Conservation (phyloP, 2,888 invertebrate genomes). For the Scrobipalpa atriplicella region DNA sequence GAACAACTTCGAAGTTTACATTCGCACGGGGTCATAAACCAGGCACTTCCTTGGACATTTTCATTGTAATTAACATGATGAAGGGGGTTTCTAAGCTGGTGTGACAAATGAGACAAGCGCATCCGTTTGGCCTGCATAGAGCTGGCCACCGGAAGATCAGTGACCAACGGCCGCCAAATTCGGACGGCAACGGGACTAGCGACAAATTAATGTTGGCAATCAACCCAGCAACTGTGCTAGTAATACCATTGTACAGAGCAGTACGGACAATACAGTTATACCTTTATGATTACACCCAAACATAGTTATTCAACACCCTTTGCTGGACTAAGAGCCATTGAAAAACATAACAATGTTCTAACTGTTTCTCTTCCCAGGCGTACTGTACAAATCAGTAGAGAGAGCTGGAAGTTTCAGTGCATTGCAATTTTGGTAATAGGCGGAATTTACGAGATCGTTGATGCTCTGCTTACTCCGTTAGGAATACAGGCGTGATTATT, state of each 20-base stretch:
- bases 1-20: conserved; percentile 15
- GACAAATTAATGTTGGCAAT: conserved; percentile 60
- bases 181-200: conserved; percentile 72
- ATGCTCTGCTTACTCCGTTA: no score
- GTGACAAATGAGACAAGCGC: conserved; percentile 18
- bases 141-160: conserved; percentile 70
- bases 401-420: no score
- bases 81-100: conserved; percentile 11
- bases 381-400: no score
- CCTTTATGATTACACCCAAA: no score
- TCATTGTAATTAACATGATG: conserved; percentile 20
- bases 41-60: conserved; percentile 16
- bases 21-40: conserved; percentile 27
- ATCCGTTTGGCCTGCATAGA: conserved; percentile 29
- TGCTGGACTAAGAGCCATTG: no score
- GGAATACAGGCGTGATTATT: no score
- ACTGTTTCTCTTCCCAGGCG: no score
- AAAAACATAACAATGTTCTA: no score
- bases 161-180: conserved; percentile 70
- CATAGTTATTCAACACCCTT: no score
- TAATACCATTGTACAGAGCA: conserved; percentile 25
- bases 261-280: not conserved
- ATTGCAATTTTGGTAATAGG: no score
- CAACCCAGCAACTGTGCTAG: conserved; percentile 39
- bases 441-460: no score